Conservation (phyloP, 1,140 invertebrate genomes). For the Papilio glaucus region DNA sequence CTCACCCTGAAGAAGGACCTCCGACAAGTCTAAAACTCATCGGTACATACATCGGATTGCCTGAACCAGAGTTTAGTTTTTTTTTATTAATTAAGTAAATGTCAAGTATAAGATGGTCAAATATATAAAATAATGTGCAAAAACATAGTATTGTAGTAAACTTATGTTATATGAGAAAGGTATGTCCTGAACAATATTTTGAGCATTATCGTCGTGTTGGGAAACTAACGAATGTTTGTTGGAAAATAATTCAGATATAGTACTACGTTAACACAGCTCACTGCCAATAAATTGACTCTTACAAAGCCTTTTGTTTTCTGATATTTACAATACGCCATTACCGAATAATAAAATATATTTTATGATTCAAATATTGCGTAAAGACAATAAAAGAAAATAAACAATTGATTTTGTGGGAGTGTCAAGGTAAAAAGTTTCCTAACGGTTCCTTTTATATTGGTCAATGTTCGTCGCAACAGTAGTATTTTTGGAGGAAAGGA, state of each 20-base stretch:
- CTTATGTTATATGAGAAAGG: neutral
- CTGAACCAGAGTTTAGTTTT: too few species aligned
- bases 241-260: slow-evolving; percentile 5
- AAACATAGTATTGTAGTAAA: neutral
- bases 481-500: neutral
- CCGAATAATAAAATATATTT: neutral
- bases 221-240: slow-evolving; percentile 5
- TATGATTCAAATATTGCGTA: neutral
- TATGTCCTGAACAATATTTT: slow-evolving; percentile 6
- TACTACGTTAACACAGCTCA: neutral
- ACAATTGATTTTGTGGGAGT: neutral
- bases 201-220: slow-evolving; percentile 8
- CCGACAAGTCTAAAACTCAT: too few species aligned
- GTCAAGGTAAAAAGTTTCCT: neutral
- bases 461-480: neutral
- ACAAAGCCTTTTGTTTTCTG: slow-evolving; percentile 19
- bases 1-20: too few species aligned
- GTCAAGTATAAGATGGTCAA: too few species aligned
- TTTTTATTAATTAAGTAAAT: too few species aligned
- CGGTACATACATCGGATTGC: too few species aligned
- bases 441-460: neutral
- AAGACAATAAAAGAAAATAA: neutral
- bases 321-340: neutral
- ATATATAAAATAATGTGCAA: too few species aligned
- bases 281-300: slow-evolving; percentile 14